Conservation (phyloP, 2,888 invertebrate genomes). For the Kryphioiulus occultus region DNA sequence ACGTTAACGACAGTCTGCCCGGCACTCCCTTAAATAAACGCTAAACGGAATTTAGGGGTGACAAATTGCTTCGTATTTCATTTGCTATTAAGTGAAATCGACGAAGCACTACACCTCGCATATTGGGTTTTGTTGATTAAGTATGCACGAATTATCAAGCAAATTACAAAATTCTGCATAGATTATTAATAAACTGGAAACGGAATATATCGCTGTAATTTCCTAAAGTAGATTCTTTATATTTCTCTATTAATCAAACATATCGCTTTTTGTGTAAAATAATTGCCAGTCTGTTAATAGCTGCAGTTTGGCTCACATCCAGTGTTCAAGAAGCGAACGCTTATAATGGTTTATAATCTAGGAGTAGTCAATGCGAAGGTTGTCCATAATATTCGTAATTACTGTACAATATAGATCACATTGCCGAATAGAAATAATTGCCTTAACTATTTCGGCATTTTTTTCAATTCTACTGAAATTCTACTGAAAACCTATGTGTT, state of each 20-base stretch:
- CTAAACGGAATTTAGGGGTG: background rate
- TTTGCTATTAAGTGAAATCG: background rate
- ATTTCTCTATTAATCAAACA: background rate
- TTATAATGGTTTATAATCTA: background rate
- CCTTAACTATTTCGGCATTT: background rate
- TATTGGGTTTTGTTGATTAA: slow-evolving; percentile 22
- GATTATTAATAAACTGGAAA: background rate
- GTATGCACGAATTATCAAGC: background rate
- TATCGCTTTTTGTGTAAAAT: background rate
- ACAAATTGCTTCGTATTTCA: slow-evolving; percentile 26
- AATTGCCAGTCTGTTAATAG: background rate
- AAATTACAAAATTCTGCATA: background rate
- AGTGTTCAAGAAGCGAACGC: background rate
- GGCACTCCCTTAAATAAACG: background rate
- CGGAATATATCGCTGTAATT: background rate
- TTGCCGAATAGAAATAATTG: background rate
- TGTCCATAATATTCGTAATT: background rate
- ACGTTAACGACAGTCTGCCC: background rate
- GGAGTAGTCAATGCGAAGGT: background rate
- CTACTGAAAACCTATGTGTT: too few species aligned
- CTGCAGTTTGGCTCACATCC: background rate
- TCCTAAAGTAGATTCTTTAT: slow-evolving; percentile 21
- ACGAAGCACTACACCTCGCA: background rate
- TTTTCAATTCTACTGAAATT: background rate
- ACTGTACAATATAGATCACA: too few species aligned